Evolutionary conservation across 2,797 vertebrate species (phyloP).

Genomic region (Lepus oiostolus): DNA sequence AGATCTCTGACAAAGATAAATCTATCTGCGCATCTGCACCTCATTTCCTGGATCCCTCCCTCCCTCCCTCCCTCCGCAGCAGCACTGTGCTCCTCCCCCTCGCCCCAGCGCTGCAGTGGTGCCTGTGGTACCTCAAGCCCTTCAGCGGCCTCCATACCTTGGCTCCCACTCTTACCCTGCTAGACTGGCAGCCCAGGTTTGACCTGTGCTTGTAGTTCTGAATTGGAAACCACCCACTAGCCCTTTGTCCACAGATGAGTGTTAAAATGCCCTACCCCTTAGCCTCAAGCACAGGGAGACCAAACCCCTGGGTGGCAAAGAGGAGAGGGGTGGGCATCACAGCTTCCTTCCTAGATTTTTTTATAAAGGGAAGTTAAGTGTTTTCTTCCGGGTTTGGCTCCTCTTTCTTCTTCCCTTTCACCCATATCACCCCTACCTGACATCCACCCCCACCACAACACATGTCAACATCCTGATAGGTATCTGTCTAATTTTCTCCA

Average conservation of each 20-base stretch:
- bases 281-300: neutral
- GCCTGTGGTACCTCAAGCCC: neutral
- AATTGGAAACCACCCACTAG: neutral
- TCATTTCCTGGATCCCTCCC: constrained; percentile 15
- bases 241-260: neutral
- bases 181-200: neutral
- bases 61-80: neutral
- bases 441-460: neutral
- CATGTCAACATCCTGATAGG: neutral
- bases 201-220: constrained; percentile 58
- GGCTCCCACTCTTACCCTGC: neutral
- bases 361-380: neutral
- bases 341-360: neutral
- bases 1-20: constrained; percentile 26
- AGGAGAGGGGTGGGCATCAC: neutral
- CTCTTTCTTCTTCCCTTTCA: neutral
- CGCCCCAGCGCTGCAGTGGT: neutral
- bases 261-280: neutral
- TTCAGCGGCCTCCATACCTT: neutral
- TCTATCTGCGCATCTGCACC: neutral
- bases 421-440: neutral
- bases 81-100: neutral
- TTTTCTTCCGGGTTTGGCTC: neutral
- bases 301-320: neutral
- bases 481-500: neutral